Conservation (phyloP, 2,113 vertebrate genomes). For the Pelusios castaneus region DNA sequence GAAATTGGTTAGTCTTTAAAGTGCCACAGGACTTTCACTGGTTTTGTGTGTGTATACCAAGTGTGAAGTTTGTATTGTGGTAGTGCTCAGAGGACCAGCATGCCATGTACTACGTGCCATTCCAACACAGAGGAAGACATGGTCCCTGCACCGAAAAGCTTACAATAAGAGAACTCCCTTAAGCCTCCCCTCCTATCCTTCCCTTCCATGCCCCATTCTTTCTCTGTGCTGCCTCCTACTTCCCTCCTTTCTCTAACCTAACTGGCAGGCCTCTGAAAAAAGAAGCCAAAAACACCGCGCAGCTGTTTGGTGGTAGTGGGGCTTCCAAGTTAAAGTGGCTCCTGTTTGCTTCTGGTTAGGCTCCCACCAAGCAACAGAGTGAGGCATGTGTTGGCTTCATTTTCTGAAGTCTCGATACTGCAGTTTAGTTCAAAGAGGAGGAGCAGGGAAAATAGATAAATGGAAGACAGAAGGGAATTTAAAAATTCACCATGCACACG, state of each 20-base stretch:
- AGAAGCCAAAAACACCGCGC: neutral
- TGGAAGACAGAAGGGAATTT: neutral
- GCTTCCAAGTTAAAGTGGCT: neutral
- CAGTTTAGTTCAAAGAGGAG: neutral
- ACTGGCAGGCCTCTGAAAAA: neutral
- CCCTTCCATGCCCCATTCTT: rapidly evolving
- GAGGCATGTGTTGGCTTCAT: neutral
- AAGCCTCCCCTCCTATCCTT: rapidly evolving
- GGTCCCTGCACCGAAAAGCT: neutral
- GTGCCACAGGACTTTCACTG: no score
- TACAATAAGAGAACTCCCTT: neutral
- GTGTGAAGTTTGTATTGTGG: neutral
- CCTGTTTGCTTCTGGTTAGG: neutral
- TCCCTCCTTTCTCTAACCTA: neutral
- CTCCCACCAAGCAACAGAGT: neutral
- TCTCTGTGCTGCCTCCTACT: rapidly evolving
- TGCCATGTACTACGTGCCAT: neutral
- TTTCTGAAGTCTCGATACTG: neutral
- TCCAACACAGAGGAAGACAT: neutral
- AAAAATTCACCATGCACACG: neutral
- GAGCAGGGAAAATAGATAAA: neutral
- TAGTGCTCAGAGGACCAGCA: rapidly evolving
- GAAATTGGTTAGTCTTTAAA: no score
- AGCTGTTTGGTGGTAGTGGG: rapidly evolving
- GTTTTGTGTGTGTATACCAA: no score